Evolutionary conservation across 2,888 invertebrate genomes (phyloP).

Genomic region (Andrena hattorfiana): DNA sequence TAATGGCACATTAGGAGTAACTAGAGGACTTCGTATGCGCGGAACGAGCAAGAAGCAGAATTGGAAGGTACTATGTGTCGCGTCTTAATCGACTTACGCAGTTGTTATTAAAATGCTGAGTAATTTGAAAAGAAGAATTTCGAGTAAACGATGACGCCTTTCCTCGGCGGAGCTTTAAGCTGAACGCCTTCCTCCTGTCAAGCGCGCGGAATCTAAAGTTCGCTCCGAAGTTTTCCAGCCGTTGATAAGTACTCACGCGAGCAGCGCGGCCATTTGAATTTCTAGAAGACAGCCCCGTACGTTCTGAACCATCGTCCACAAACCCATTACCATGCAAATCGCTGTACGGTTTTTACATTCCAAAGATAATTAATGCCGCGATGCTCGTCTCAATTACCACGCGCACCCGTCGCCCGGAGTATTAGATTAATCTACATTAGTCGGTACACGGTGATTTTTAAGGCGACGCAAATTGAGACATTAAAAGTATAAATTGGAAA

Average conservation of each 20-base stretch:
- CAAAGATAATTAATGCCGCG: constrained; percentile 25
- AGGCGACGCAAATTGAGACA: constrained; percentile 37
- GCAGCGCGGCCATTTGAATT: constrained; percentile 1
- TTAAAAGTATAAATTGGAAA: constrained; percentile 42
- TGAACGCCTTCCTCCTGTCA: neutral
- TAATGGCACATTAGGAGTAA: no score
- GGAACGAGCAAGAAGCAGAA: no score
- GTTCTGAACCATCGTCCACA: neutral
- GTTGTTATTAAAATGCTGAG: no score
- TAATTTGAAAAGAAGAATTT: no score
- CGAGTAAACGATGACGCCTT: neutral
- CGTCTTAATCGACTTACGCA: no score
- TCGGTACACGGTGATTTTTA: constrained; percentile 13
- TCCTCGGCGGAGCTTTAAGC: neutral
- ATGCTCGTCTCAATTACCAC: constrained; percentile 15
- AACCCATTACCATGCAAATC: constrained; percentile 35
- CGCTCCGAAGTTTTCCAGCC: neutral
- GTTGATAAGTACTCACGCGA: neutral
- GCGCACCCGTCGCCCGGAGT: neutral
- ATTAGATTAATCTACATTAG: constrained; percentile 34
- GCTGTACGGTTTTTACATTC: neutral
- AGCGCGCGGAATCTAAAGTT: neutral
- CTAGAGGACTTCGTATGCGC: no score
- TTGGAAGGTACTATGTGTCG: no score
- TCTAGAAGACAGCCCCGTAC: neutral